These are phyloP conservation scores for Montipora capricornis DNA, from an alignment of 64 coral and sea anemone species.

Conservation along the genomic window DNA sequence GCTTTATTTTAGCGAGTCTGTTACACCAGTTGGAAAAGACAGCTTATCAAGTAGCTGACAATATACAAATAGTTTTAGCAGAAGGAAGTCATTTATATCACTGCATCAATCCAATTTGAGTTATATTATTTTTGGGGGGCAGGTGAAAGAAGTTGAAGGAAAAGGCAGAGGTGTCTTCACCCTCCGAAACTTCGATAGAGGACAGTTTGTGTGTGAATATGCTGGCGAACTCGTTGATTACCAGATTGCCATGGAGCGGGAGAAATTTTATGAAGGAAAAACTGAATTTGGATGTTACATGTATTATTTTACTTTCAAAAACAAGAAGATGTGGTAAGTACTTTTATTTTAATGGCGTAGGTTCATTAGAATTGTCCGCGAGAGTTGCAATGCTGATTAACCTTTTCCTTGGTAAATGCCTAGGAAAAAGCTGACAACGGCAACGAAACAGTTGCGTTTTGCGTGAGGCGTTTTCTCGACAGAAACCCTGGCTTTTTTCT, in stretches of 20 bases:
- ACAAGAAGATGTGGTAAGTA: slow-evolving; percentile 96
- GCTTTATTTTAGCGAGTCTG: too few relatives aligned
- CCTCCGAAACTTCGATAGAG: slow-evolving; percentile 65
- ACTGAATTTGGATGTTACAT: slow-evolving; percentile 95
- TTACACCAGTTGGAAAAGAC: too few relatives aligned
- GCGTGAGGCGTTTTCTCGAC: too few relatives aligned
- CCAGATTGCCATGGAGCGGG: slow-evolving; percentile 80
- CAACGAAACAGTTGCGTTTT: too few relatives aligned
- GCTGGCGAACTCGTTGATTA: slow-evolving; percentile 86
- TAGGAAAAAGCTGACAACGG: too few relatives aligned
- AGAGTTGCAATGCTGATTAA: too few relatives aligned
- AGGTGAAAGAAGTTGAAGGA: slow-evolving; percentile 87
- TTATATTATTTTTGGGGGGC: neutral
- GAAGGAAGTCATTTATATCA: neutral
- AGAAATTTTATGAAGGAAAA: slow-evolving; percentile 77
- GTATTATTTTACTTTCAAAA: slow-evolving; percentile 94
- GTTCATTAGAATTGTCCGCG: too few relatives aligned
- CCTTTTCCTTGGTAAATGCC: too few relatives aligned
- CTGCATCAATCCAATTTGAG: neutral
- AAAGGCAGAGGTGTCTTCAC: slow-evolving; percentile 98
- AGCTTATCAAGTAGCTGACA: too few relatives aligned
- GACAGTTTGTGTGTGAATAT: slow-evolving; percentile 98
- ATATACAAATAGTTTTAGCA: too few relatives aligned
- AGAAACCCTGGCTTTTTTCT: too few relatives aligned
- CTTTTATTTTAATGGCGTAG: neutral